Evolutionary conservation across 2,797 vertebrate species (phyloP), one percentile per base, ranked within the genome.

Genomic region (Sorex maritimensis): DNA sequence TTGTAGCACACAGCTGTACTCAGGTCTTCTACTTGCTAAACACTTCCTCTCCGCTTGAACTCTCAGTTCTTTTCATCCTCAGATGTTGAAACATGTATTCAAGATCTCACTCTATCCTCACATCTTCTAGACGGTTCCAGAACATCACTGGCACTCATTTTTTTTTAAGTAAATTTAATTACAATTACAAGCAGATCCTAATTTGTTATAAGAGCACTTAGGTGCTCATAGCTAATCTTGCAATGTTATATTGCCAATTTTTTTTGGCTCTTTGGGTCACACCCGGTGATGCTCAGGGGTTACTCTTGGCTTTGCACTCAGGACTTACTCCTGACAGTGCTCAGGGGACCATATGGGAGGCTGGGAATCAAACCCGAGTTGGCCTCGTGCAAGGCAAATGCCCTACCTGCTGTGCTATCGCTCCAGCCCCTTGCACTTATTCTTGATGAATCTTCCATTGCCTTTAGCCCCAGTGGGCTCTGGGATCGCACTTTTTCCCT

Each of bases 401-500:
- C 34, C 34, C 34, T 34, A 34, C 34, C 34, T 34, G 34, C 34
- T 34, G 34, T 34, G 34, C 34, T 34, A 34, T 34, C 34, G 34
- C 34, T 34, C 34, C 34, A 34, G 34, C 34, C 34, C 34, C 24
- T 15, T 46, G 75, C 30, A 21, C n/a, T 89, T 4, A 13, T n/a
- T 69, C 80, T 82, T 73, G 26, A 30, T 49, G 87, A 72, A n/a
- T 38, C 4, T 26, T 71, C n/a, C 17, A 9, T 67, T 5, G 8
- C 19, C n/a, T 38, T 52, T 68, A n/a, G n/a, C 41, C 44, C 34
- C 6, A 8, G 15, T 41, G 58, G 28, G 19, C 74, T 44, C 85
- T 94, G 92, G 63, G 44, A 24, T 65, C 46, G 41, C 23, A 46
- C 21, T 46, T 79, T 52, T 52, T 9, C 13, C 67, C 79, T 87